Evolutionary conservation across 1,140 invertebrate species (phyloP), one percentile per base, ranked within the genome.

Genomic region (Heterodera carotae): DNA sequence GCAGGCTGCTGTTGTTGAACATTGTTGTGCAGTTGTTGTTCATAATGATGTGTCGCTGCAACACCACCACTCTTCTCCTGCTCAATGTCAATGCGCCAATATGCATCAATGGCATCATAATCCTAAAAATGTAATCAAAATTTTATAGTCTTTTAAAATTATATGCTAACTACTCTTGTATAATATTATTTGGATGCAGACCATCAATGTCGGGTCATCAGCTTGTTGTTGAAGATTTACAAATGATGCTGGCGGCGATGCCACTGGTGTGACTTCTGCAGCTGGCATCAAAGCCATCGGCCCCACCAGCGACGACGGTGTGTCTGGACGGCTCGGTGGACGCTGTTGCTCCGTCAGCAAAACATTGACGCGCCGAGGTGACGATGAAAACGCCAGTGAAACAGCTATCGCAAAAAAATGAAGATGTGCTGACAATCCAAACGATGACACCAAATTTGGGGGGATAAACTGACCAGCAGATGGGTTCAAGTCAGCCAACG

Each of bases 61-160:
- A 74, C 34, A 36, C n/a, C 39, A 25, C 12, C 10, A 36, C 29
- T 31, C 69, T 86, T 86, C 76, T 86, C 85, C 43, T 60, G 59
- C 12, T 87, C 85, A 66, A 86, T 88, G 71, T 86, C 85, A 18
- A 69, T 66, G 34, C 85, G 77, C 85, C 85, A 86, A 29, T 79
- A 82, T 18, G 82, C 71, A 74, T 86, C 85, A 56, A 86, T 86
- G 29, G 84, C 80, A 48, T 86, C 85, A 56, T 86, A 84, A 73
- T 86, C 85, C 79, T 86, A 53, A 36, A 22, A 85, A 34, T 76
- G 56, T 43, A 68, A 25, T 56, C 76, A n/a, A n/a, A n/a, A n/a
- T n/a, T n/a, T n/a, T n/a, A n/a, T n/a, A n/a, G n/a, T n/a, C n/a
- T n/a, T n/a, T n/a, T n/a, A n/a, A n/a, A n/a, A n/a, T n/a, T n/a